Conservation (phyloP, 2,113 vertebrate genomes). For the Scomber colias region DNA sequence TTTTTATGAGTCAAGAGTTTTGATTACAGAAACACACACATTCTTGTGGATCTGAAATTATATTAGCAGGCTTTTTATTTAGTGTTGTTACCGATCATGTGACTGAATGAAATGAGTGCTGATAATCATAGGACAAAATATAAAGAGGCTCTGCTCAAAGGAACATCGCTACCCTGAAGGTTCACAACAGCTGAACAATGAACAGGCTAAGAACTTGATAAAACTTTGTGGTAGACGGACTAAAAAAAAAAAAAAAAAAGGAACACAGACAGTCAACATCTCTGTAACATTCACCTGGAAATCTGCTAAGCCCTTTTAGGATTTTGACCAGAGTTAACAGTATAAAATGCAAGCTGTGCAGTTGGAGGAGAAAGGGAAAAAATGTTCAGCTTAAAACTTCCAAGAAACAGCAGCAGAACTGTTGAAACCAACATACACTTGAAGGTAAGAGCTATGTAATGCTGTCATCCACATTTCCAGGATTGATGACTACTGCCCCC, state of each 20-base stretch:
- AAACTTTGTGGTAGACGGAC: conserved; percentile 3
- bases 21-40: neutral
- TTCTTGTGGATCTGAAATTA: conserved; percentile 19
- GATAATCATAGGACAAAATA: conserved; percentile 74
- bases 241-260: neutral
- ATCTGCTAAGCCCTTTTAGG: neutral
- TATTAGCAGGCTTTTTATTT: conserved; percentile 40
- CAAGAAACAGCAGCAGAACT: conserved; percentile 25
- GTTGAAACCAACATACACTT: conserved; percentile 16
- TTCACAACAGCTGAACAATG: conserved; percentile 56
- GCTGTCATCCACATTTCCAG: conserved; percentile 22
- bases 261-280: neutral
- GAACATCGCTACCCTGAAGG: conserved; percentile 71
- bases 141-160: conserved; percentile 45
- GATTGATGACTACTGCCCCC: conserved; percentile 70
- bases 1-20: neutral
- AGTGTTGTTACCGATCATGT: conserved; percentile 52
- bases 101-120: conserved; percentile 54
- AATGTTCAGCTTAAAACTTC: conserved; percentile 30
- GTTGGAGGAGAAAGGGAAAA: neutral
- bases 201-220: conserved; percentile 31
- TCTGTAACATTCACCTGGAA: conserved; percentile 16
- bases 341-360: conserved; percentile 19
- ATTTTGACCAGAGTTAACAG: conserved; percentile 22
- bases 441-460: conserved; percentile 8